A percentile compares a stretch with the other conserved stretches of the same genome.
phyloP scores from a whole-genome alignment of 2,888 invertebrate genomes.

The Gymnosoma rotundatum region DNA sequence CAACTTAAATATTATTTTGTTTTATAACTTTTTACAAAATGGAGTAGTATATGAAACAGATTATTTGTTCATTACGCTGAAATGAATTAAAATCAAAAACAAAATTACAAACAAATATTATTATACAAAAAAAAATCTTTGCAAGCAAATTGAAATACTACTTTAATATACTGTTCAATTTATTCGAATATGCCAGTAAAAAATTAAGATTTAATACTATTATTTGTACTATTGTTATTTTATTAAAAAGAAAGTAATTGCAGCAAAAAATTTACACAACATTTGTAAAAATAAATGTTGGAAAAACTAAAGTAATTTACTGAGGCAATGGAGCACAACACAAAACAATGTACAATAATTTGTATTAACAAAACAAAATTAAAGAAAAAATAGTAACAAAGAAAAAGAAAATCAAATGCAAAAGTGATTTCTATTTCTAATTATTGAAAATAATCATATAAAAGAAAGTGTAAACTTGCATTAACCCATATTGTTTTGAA shows the following conservation, averaged over 20 bases:
- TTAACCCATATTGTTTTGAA: constrained; percentile 52
- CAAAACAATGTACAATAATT: constrained; percentile 14
- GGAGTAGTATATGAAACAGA: too few species aligned
- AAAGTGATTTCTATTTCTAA: constrained; percentile 59
- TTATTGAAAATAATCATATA: constrained; percentile 47
- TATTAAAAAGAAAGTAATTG: constrained; percentile 63
- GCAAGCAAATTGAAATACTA: too few species aligned
- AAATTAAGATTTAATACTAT: constrained; percentile 18
- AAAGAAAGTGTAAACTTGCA: constrained; percentile 68
- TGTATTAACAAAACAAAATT: constrained; percentile 23
- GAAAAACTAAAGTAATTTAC: constrained; percentile 75
- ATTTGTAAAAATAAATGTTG: constrained; percentile 40
- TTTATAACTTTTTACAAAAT: too few species aligned
- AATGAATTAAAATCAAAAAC: too few species aligned
- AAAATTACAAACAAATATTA: too few species aligned
- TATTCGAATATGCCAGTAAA: background rate
- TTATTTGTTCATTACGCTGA: too few species aligned
- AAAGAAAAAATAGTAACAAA: constrained; percentile 13
- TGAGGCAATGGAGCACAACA: constrained; percentile 79
- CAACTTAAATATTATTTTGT: too few species aligned
- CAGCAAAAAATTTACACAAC: constrained; percentile 31
- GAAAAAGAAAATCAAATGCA: constrained; percentile 44
- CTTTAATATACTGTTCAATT: background rate
- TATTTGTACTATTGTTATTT: constrained; percentile 33
- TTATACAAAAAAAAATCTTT: too few species aligned